Evolutionary conservation across 2,113 vertebrate species (phyloP), one percentile per base, ranked within the genome.

Genomic region (Centrocercus urophasianus): DNA sequence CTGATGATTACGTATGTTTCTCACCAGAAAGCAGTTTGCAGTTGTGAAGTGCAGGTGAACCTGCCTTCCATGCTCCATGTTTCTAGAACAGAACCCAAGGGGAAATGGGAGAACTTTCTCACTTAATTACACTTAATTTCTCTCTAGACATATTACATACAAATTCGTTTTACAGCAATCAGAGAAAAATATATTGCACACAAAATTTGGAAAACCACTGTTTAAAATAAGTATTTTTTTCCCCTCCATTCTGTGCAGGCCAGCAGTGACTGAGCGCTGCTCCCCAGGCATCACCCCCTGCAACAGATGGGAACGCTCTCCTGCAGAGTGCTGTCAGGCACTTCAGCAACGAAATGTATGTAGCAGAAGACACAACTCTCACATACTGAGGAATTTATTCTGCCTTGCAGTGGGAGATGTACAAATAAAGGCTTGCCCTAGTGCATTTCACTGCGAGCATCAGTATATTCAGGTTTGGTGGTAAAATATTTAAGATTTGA

Each of bases 291-390:
- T 0, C 32, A 8, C 30, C 38, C 81, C 47, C 27, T 30, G 47
- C 63, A 88, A 72, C 78, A 80, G 59, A 94, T 54, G 54, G 74
- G 50, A 83, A 76, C 52, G 52, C 52, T 60, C 52, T 77, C 81
- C 42, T 85, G 81, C 77, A 93, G 45, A 85, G 32, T 48, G 76
- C 15, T 0, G 0, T 21, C 72, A 28, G 2, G 42, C 78, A 65
- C 38, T 72, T 47, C 74, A 89, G 36, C 36, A 75, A 61, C 48
- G 13, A 74, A 56, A 1, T 43, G 34, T 2, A 67, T 43, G 28
- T 2, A 71, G n/a, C 34, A 43, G 47, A 71, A 69, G 47, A 66
- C 10, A 27, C 3, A n/a, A 60, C 34, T 65, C 47, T 72, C 7
- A 13, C 3, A 42, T 2, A 8, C 27, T 25, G 9, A 86, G 38